Base-by-base conservation (phyloP, 1,140 invertebrate species). In the Drosophila micromelanica region DNA sequence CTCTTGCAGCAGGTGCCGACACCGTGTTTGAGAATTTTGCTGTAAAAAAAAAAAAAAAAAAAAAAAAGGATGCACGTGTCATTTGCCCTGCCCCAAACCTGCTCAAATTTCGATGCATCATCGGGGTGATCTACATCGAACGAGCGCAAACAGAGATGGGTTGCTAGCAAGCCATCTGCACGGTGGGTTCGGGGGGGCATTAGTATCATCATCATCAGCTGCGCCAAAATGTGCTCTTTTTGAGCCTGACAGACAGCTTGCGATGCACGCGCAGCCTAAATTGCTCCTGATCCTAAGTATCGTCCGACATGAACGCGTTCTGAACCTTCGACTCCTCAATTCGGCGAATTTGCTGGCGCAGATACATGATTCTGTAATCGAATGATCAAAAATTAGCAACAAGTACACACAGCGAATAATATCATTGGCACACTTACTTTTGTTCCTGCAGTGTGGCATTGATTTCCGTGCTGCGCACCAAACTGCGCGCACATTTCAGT, bases 391-490 rank as follows among this genome's bases (percentile, higher is more conserved):
- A 9, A 43, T 12, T 13, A 15, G 51, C 51, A 45, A 30, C 11
- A 5, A 12, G 45, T 32, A 57, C 9, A 27, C 1, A 46, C 12
- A 1, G 6, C 7, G 12, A 17, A 40, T 32, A 27, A 5, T 27
- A 42, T 57, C 38, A 11, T 30, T 48, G 49, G 13, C 2, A 20
- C 61, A 93, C 93, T 92, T 91, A 98, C 97, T 98, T 98, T 94
- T 99, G 98, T 94, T 99, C 98, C 94, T 98, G 97, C 92, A 99
- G 93, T 71, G 98, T 99, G 63, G 98, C 97, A 94, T 98, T 97
- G 92, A 99, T 99, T 95, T 99, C 98, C 35, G 97, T 98, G 87
- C 98, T 95, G 85, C 98, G 95, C 73, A 99, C 98, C 90, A 98
- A 94, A 74, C 97, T 98, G 74, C 98, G 95, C 74, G 98, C 97